Percentiles rank a stretch among this genome's conserved stretches.
Conservation (phyloP, 2,797 vertebrate genomes). For the Emys orbicularis region DNA sequence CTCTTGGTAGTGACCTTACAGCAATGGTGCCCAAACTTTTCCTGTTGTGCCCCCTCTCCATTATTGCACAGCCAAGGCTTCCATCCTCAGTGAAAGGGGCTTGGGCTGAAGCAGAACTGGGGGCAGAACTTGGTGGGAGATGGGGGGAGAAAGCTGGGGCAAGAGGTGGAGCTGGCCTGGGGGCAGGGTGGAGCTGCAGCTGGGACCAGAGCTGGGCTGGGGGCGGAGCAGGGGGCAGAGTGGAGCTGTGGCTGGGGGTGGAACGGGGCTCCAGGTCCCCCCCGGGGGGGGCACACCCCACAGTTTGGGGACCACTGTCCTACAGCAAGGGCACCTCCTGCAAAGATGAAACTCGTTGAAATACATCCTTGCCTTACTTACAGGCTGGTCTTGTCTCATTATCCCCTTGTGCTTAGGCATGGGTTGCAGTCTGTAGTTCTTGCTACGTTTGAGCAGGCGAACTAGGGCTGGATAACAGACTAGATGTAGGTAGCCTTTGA, state of each 20-base stretch:
- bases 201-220: neutral
- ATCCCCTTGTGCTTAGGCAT: neutral
- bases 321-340: neutral
- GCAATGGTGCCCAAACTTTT: neutral
- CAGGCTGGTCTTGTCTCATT: neutral
- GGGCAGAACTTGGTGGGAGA: too few relatives aligned
- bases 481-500: neutral
- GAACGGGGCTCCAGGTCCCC: too few relatives aligned
- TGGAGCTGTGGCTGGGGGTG: too few relatives aligned
- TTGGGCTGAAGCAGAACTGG: neutral
- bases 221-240: neutral
- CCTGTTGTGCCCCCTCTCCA: neutral
- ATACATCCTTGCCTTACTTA: neutral
- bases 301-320: neutral
- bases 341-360: neutral
- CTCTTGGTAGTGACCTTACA: neutral
- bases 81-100: neutral
- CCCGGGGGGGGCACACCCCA: accelerated
- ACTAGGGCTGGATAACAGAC: neutral
- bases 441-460: neutral
- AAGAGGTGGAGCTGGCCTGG: too few relatives aligned
- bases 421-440: neutral
- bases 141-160: too few relatives aligned
- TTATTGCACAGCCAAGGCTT: neutral
- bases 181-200: too few relatives aligned